Evolutionary conservation across 2,113 vertebrate species (phyloP).

Genomic region (Ctenodactylus gundi): DNA sequence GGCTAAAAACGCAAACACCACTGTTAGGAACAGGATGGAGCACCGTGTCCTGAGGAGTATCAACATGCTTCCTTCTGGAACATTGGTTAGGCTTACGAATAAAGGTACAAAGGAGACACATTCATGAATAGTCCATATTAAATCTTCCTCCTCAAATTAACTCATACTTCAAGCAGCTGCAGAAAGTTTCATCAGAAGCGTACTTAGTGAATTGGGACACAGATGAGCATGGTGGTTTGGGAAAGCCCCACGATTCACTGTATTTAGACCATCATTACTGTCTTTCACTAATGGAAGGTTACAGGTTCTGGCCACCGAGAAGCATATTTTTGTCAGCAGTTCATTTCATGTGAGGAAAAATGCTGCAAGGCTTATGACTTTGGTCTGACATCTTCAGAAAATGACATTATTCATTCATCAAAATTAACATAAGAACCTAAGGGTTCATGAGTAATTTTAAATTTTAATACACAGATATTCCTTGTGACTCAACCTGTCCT

Average conservation of each 20-base stretch:
- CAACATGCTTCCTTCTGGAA: conserved; percentile 48
- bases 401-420: neutral
- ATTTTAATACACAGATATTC: conserved; percentile 28
- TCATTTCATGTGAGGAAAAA: conserved; percentile 38
- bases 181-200: conserved; percentile 45
- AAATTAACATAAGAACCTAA: neutral
- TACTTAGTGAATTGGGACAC: conserved; percentile 57
- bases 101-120: conserved; percentile 17
- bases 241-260: neutral
- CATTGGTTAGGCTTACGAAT: conserved; percentile 39
- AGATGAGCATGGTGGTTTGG: conserved; percentile 40
- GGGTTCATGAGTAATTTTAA: neutral
- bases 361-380: neutral
- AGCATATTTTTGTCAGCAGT: conserved; percentile 53
- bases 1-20: neutral
- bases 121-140: conserved; percentile 27
- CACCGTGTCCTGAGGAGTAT: neutral
- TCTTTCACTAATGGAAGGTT: conserved; percentile 28
- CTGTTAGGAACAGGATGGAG: conserved; percentile 6
- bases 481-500: neutral
- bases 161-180: conserved; percentile 66
- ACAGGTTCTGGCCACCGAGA: conserved; percentile 20
- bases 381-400: conserved; percentile 39
- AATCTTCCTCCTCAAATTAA: conserved; percentile 67
- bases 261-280: neutral